phyloP scores from a whole-genome alignment of 2,113 vertebrate species.

The Notothenia rossii region DNA sequence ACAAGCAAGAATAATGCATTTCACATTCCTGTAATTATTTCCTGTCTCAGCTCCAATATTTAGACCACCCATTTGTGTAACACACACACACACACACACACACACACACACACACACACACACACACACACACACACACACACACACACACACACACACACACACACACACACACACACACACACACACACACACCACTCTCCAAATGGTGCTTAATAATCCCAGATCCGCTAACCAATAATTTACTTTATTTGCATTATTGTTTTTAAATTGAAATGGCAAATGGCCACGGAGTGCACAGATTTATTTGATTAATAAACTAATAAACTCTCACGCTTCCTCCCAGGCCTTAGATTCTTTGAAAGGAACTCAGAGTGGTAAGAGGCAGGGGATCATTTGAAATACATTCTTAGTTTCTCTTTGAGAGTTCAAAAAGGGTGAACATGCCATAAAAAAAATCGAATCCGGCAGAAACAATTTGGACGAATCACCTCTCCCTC shows the following conservation, averaged over 20 bases:
- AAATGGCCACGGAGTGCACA: constrained; percentile 16
- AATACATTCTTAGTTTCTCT: constrained; percentile 24
- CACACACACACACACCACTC: constrained; percentile 19
- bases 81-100: constrained; percentile 12
- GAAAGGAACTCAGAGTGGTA: constrained; percentile 11
- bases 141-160: constrained; percentile 22
- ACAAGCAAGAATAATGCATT: constrained; percentile 44
- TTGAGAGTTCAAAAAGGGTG: not conserved
- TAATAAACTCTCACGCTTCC: constrained; percentile 21
- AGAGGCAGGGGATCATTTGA: not conserved
- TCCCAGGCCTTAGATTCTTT: constrained; percentile 8
- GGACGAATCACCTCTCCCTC: not conserved
- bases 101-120: constrained; percentile 5
- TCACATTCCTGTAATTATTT: constrained; percentile 45
- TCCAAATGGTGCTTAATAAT: constrained; percentile 34
- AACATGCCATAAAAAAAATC: constrained; percentile 3
- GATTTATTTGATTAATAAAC: constrained; percentile 55
- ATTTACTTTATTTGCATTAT: constrained; percentile 30
- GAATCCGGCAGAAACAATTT: constrained; percentile 26
- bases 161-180: constrained; percentile 24
- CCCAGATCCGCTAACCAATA: constrained; percentile 5
- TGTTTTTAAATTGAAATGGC: constrained; percentile 50
- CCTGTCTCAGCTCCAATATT: constrained; percentile 27
- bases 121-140: constrained; percentile 16
- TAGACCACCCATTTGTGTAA: constrained; percentile 2